Conservation (phyloP, 2,888 invertebrate species). For the Pandemis cinnamomeana region DNA sequence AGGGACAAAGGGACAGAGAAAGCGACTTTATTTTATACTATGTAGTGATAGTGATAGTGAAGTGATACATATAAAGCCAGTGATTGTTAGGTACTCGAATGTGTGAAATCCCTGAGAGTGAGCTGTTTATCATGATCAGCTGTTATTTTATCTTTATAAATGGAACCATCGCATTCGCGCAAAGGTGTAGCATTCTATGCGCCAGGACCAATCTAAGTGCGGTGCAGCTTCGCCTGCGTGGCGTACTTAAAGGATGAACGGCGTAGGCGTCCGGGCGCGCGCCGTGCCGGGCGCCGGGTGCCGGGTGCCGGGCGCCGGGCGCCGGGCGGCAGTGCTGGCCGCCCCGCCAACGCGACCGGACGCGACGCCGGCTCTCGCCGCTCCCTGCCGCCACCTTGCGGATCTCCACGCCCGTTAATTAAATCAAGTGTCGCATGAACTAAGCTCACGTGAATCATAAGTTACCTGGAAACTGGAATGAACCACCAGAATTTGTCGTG, state of each 20-base stretch:
- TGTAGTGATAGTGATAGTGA: no score
- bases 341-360: conserved; percentile 73
- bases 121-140: no score
- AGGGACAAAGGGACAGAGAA: no score
- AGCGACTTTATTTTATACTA: no score
- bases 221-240: conserved; percentile 61
- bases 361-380: conserved; percentile 54
- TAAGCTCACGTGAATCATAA: conserved; percentile 60
- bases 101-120: not conserved
- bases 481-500: conserved; percentile 26
- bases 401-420: conserved; percentile 64
- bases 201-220: conserved; percentile 40
- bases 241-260: conserved; percentile 52
- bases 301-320: conserved; percentile 52
- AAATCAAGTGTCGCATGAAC: conserved; percentile 79
- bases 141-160: not conserved
- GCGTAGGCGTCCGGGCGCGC: conserved; percentile 53
- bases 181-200: not conserved
- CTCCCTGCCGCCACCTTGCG: conserved; percentile 49
- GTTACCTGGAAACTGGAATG: conserved; percentile 37
- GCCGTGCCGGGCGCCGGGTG: conserved; percentile 10
- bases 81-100: not conserved
- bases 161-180: not conserved
- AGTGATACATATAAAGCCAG: no score
- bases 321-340: conserved; percentile 74